Conservation (phyloP, 2,888 invertebrate species). For the Crioceris asparagi region DNA sequence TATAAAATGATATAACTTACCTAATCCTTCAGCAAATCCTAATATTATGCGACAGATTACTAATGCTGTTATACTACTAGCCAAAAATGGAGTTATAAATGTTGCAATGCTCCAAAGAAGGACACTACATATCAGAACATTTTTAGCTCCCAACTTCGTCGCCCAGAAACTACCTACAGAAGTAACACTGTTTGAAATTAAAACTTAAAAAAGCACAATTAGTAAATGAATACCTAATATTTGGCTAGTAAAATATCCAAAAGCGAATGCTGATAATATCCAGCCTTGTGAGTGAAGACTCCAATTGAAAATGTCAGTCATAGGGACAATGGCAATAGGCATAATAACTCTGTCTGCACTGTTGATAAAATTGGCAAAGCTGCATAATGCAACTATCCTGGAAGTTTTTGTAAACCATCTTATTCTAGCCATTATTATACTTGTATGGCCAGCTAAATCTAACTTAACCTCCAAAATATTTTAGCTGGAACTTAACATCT, state of each 20-base stretch:
- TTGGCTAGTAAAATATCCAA: slow-evolving; percentile 67
- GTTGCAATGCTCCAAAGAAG: slow-evolving; percentile 64
- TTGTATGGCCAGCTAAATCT: too few species aligned
- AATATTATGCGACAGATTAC: slow-evolving; percentile 53
- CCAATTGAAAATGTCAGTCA: slow-evolving; percentile 63
- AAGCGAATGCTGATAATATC: slow-evolving; percentile 65
- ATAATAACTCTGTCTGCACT: slow-evolving; percentile 67
- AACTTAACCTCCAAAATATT: too few species aligned
- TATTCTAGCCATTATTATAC: slow-evolving; percentile 36
- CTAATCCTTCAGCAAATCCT: slow-evolving; percentile 64
- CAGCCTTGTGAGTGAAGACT: slow-evolving; percentile 60
- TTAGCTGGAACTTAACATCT: too few species aligned
- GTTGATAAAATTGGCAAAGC: slow-evolving; percentile 65
- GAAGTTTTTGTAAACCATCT: slow-evolving; percentile 45
- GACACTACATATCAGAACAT: slow-evolving; percentile 55
- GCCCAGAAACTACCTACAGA: slow-evolving; percentile 58
- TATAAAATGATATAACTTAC: slow-evolving; percentile 33
- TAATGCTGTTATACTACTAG: slow-evolving; percentile 53
- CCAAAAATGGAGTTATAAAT: slow-evolving; percentile 55
- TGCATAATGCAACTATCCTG: slow-evolving; percentile 55
- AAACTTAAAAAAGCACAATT: too few species aligned
- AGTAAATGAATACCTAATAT: slow-evolving; percentile 36
- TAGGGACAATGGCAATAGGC: slow-evolving; percentile 66
- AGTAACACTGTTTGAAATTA: slow-evolving; percentile 28
- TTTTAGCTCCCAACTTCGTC: slow-evolving; percentile 56